Percentiles rank a stretch among this genome's conserved stretches.
Evolutionary conservation across 2,113 vertebrate genomes (phyloP).

Genomic region (Pycnonotus jocosus): DNA sequence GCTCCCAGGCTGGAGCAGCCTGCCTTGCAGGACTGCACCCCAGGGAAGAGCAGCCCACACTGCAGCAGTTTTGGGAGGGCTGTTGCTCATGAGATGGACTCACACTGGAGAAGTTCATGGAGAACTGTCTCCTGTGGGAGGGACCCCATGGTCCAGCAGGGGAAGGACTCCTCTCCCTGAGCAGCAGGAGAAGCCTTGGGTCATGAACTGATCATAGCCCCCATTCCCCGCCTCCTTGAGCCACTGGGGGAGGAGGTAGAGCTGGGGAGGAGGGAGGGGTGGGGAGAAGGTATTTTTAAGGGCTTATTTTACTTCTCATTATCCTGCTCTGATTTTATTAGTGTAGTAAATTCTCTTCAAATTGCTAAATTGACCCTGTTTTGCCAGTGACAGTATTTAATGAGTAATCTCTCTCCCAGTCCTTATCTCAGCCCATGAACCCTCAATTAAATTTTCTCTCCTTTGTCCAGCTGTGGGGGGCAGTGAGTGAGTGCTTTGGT

Average conservation of each 20-base stretch:
- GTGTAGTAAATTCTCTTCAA: not conserved
- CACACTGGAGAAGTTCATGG: no score
- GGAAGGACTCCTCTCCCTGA: not conserved
- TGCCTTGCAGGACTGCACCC: not conserved
- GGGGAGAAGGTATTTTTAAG: not conserved
- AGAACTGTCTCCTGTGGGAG: not conserved
- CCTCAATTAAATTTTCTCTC: not conserved
- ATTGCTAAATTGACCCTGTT: not conserved
- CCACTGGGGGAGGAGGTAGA: not conserved
- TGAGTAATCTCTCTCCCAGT: not conserved
- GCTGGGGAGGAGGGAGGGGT: not conserved
- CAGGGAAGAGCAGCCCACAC: not conserved
- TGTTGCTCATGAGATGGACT: fast-evolving
- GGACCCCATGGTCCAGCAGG: not conserved
- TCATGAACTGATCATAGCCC: not conserved
- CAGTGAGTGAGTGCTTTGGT: not conserved
- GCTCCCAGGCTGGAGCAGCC: not conserved
- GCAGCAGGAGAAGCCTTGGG: not conserved
- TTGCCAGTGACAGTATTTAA: not conserved
- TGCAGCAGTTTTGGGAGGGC: not conserved
- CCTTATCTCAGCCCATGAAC: not conserved
- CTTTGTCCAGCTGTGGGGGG: not conserved
- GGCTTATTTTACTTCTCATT: not conserved
- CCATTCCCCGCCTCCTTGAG: not conserved
- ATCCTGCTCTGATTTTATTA: not conserved